Conservation (phyloP, 2,888 invertebrate genomes). For the Alitta virens region DNA sequence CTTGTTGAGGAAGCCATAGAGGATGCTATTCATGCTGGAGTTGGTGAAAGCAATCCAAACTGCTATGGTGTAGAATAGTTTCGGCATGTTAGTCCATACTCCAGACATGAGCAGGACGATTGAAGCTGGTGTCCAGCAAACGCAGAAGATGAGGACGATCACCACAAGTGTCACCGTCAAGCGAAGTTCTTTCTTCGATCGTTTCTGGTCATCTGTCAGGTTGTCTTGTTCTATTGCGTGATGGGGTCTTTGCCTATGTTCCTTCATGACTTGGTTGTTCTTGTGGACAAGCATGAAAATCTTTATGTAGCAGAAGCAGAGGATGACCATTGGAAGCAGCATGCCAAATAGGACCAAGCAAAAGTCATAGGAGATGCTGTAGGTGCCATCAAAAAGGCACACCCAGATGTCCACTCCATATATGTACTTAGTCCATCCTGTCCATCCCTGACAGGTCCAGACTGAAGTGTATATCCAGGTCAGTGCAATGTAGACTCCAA, state of each 20-base stretch:
- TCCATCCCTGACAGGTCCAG: constrained; percentile 23
- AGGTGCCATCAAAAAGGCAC: constrained; percentile 19
- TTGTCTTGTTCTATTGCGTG: background rate
- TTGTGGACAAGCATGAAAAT: constrained; percentile 15
- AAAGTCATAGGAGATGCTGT: constrained; percentile 20
- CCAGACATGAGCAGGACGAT: background rate
- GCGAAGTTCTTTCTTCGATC: background rate
- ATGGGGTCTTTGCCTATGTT: background rate
- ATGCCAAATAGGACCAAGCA: constrained; percentile 21
- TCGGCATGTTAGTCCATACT: background rate
- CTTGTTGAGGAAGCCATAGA: background rate
- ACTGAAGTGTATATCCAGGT: constrained; percentile 16
- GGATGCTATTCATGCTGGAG: background rate
- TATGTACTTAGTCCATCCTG: constrained; percentile 22
- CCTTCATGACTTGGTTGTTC: background rate
- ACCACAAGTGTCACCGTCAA: background rate
- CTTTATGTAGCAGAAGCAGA: constrained; percentile 17
- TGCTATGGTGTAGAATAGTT: background rate
- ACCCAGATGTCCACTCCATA: constrained; percentile 15
- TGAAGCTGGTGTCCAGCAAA: background rate
- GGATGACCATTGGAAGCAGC: constrained; percentile 18
- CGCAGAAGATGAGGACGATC: background rate
- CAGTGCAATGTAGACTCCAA: constrained; percentile 1
- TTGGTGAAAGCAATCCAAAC: background rate
- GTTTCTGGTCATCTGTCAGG: background rate